Percentiles rank a stretch among this genome's conserved stretches.
Evolutionary conservation across 2,888 invertebrate genomes (phyloP).

Genomic region (Nysson spinosus): DNA sequence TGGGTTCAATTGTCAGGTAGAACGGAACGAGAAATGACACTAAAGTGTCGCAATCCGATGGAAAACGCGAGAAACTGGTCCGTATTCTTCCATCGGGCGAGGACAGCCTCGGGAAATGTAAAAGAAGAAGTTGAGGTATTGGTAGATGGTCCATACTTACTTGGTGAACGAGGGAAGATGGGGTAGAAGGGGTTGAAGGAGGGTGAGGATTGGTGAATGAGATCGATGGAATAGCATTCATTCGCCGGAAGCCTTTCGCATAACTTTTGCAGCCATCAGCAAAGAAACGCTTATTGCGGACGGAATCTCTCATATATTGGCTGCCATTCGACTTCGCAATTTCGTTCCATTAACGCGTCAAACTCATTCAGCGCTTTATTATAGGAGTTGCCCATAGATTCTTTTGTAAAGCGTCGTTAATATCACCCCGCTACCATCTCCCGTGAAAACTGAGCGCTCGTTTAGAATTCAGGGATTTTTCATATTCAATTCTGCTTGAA

Average conservation of each 20-base stretch:
- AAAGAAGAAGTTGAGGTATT: constrained; percentile 24
- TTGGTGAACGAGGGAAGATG: not conserved
- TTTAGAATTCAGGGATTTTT: no score
- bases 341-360: constrained; percentile 50
- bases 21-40: constrained; percentile 34
- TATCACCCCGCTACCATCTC: no score
- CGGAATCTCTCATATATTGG: constrained; percentile 39
- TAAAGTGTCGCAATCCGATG: constrained; percentile 43
- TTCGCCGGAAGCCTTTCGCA: constrained; percentile 52
- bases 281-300: constrained; percentile 45
- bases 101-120: constrained; percentile 26
- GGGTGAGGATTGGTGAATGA: constrained; percentile 3
- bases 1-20: not conserved
- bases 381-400: constrained; percentile 5
- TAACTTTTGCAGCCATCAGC: constrained; percentile 57
- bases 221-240: constrained; percentile 50
- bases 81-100: constrained; percentile 35
- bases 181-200: not conserved
- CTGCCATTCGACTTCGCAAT: constrained; percentile 39
- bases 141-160: constrained; percentile 36
- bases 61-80: constrained; percentile 39
- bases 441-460: no score
- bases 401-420: no score
- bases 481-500: no score
- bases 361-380: constrained; percentile 35